Percentiles rank a stretch among this genome's conserved stretches.
Evolutionary conservation across 2,888 invertebrate genomes (phyloP).

Genomic region (Torymus texanus): DNA sequence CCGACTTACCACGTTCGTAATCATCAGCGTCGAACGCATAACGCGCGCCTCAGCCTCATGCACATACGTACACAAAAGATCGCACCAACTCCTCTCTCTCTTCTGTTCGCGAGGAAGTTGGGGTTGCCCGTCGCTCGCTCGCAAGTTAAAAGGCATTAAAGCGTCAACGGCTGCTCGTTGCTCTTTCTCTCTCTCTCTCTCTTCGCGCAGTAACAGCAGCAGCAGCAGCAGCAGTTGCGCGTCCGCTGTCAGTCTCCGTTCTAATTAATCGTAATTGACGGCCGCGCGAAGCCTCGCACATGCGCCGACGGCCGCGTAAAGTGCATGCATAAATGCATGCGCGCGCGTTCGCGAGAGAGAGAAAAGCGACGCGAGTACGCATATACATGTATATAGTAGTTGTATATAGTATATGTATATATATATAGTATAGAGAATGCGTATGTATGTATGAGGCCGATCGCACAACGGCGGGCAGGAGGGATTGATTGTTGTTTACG

Average conservation of each 20-base stretch:
- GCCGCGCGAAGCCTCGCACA: constrained; percentile 55
- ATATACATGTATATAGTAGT: too few species aligned
- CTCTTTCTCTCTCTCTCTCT: neutral
- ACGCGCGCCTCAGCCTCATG: too few species aligned
- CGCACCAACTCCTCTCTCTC: too few species aligned
- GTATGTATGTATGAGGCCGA: too few species aligned
- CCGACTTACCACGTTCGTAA: constrained; percentile 2
- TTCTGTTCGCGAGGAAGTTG: constrained; percentile 21
- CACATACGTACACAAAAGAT: constrained; percentile 24
- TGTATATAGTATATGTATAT: too few species aligned
- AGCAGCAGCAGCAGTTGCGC: constrained; percentile 27
- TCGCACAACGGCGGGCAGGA: too few species aligned
- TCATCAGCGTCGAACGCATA: neutral
- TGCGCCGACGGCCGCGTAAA: constrained; percentile 37
- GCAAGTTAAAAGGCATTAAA: constrained; percentile 51
- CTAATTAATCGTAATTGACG: constrained; percentile 75
- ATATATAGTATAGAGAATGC: too few species aligned
- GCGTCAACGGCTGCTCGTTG: constrained; percentile 46
- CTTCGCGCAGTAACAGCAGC: neutral
- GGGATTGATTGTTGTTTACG: neutral
- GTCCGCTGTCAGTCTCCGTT: constrained; percentile 74
- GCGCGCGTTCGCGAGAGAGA: neutral
- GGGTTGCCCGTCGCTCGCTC: constrained; percentile 26
- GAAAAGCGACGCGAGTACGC: neutral
- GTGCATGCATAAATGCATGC: constrained; percentile 42